Conservation (phyloP, 2,888 invertebrate species). For the Limnephilus auricula region DNA sequence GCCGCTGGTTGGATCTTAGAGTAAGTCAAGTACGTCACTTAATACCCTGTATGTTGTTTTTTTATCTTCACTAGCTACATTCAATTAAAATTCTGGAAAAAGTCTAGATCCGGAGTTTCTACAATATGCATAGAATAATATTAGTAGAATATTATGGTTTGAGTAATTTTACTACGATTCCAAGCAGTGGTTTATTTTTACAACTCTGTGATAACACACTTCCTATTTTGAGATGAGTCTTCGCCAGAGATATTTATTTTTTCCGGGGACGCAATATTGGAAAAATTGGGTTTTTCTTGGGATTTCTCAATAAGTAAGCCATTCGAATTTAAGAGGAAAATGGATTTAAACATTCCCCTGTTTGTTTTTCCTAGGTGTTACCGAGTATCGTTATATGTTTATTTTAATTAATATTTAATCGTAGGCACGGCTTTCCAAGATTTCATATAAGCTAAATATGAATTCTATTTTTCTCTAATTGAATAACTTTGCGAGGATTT, state of each 20-base stretch:
- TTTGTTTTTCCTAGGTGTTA: not conserved
- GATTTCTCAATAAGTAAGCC: not conserved
- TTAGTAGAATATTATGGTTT: not conserved
- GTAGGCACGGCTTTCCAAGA: not conserved
- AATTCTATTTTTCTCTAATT: not conserved
- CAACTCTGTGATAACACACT: not conserved
- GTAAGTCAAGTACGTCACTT: too few relatives aligned
- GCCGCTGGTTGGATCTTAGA: too few relatives aligned
- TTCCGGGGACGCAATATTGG: not conserved
- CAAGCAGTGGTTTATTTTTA: not conserved
- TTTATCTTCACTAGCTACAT: not conserved
- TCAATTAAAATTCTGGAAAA: not conserved
- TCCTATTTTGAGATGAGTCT: not conserved
- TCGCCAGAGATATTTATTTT: not conserved
- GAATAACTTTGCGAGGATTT: not conserved
- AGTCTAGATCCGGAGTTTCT: not conserved
- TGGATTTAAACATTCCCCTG: not conserved
- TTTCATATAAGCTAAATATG: not conserved
- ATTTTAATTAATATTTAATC: not conserved
- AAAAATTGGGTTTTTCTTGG: not conserved
- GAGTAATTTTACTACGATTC: not conserved
- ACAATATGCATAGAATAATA: not conserved
- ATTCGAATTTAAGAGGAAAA: not conserved
- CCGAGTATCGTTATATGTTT: not conserved
- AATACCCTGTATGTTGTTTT: not conserved